phyloP scores from a whole-genome alignment of 92 coral and sea anemone species.

The Bergia sp. region DNA sequence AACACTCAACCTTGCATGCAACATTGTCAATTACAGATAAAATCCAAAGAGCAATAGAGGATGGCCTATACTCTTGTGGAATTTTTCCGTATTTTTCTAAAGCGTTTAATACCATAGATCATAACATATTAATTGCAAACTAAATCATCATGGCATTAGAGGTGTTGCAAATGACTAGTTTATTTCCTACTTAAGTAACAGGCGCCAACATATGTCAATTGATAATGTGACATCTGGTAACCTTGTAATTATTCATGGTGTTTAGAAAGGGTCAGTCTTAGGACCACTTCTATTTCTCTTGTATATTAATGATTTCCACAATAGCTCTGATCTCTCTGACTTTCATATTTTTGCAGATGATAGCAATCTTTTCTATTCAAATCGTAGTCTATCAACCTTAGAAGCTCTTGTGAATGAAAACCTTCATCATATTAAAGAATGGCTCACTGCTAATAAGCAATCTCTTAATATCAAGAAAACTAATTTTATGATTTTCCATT shows the following conservation, averaged over 20 bases:
- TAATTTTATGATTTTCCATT: too few relatives aligned
- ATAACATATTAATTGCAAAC: conserved; percentile 41
- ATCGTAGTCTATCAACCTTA: neutral
- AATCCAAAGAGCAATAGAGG: conserved; percentile 38
- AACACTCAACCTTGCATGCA: conserved; percentile 50
- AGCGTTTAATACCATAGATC: conserved; percentile 55
- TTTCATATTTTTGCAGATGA: conserved; percentile 61
- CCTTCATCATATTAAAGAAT: neutral
- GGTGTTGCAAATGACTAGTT: conserved; percentile 51
- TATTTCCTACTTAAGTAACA: conserved; percentile 40
- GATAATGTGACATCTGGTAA: conserved; percentile 25
- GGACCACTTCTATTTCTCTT: too few relatives aligned
- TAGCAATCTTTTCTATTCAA: conserved; percentile 27
- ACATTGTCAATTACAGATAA: conserved; percentile 33
- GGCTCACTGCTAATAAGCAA: neutral
- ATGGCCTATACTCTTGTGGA: conserved; percentile 45
- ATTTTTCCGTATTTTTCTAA: conserved; percentile 48
- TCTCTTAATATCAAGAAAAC: neutral
- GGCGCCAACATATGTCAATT: conserved; percentile 43
- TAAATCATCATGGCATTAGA: conserved; percentile 52
- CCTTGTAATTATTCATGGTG: conserved; percentile 24
- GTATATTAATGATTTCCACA: too few relatives aligned
- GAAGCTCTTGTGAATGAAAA: neutral
- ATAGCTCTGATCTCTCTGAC: conserved; percentile 23
- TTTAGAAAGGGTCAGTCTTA: conserved; percentile 52